phyloP scores from a whole-genome alignment of 2,888 invertebrate species.

The Nomada fucata region DNA sequence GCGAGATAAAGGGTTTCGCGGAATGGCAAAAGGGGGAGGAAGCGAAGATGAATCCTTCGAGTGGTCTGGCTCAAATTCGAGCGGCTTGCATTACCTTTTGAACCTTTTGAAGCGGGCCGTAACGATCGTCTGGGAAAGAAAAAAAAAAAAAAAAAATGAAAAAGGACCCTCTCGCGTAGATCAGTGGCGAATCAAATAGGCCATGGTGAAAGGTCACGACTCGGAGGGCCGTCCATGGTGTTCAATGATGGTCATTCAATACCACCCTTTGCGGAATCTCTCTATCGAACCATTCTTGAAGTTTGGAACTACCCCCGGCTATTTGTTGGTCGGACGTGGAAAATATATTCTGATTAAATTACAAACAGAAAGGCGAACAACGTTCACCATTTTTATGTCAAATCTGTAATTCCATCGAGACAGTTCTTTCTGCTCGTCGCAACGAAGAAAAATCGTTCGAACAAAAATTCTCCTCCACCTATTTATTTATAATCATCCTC shows the following conservation, averaged over 20 bases:
- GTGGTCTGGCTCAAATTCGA: slow-evolving; percentile 64
- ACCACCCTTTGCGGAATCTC: slow-evolving; percentile 38
- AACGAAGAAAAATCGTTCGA: background rate
- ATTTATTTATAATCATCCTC: background rate
- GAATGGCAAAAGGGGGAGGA: slow-evolving; percentile 29
- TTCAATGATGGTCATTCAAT: slow-evolving; percentile 44
- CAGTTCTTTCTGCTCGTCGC: background rate
- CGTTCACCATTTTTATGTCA: background rate
- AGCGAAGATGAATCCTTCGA: slow-evolving; percentile 61
- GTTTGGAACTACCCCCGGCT: background rate
- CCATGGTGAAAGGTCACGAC: slow-evolving; percentile 56
- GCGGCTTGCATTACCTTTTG: slow-evolving; percentile 61
- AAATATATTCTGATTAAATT: slow-evolving; percentile 1
- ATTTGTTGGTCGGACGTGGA: slow-evolving; percentile 7
- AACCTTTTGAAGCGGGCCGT: slow-evolving; percentile 55
- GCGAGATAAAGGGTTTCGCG: slow-evolving; percentile 30
- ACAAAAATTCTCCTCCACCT: background rate
- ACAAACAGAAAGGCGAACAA: too few relatives aligned
- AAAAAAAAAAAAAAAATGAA: slow-evolving; percentile 28
- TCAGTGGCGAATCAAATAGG: slow-evolving; percentile 57
- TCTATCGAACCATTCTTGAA: slow-evolving; percentile 43
- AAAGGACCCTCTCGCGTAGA: slow-evolving; percentile 58
- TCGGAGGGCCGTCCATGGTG: slow-evolving; percentile 37
- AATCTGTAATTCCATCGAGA: too few relatives aligned
- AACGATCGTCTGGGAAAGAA: slow-evolving; percentile 48